Conservation (phyloP, 2,888 invertebrate species). For the Agonopterix subpropinquella region DNA sequence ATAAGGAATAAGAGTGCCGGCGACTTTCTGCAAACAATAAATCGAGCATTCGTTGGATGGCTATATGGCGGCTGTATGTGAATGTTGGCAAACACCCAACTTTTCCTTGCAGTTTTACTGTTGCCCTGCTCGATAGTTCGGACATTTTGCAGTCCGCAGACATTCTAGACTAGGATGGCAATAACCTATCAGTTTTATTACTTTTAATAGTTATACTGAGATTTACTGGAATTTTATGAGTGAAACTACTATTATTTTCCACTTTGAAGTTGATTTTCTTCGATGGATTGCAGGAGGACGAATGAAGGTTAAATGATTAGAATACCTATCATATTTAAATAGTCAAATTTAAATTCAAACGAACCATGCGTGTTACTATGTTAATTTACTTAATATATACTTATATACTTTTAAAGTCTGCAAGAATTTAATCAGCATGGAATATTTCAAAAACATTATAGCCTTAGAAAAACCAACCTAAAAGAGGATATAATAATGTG, state of each 20-base stretch:
- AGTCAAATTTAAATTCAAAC: no score
- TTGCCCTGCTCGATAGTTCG: slow-evolving; percentile 15
- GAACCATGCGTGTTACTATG: no score
- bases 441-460: no score
- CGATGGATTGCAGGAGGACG: no score
- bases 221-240: slow-evolving; percentile 29
- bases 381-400: no score
- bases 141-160: slow-evolving; percentile 43
- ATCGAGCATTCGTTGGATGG: slow-evolving; percentile 28
- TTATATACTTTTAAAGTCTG: no score
- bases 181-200: slow-evolving; percentile 57
- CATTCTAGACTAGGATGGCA: slow-evolving; percentile 53
- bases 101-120: slow-evolving; percentile 62
- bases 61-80: slow-evolving; percentile 14
- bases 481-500: no score
- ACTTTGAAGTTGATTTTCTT: slow-evolving; percentile 21
- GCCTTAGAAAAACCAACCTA: no score
- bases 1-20: slow-evolving; percentile 52
- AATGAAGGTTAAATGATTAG: no score
- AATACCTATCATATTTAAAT: no score
- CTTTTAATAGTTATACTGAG: slow-evolving; percentile 29
- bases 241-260: slow-evolving; percentile 8
- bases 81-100: slow-evolving; percentile 51
- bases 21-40: slow-evolving; percentile 47
- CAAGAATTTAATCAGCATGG: no score